Base-by-base conservation (phyloP, 2,888 invertebrate species). In the Neocrepidodera transversa region DNA sequence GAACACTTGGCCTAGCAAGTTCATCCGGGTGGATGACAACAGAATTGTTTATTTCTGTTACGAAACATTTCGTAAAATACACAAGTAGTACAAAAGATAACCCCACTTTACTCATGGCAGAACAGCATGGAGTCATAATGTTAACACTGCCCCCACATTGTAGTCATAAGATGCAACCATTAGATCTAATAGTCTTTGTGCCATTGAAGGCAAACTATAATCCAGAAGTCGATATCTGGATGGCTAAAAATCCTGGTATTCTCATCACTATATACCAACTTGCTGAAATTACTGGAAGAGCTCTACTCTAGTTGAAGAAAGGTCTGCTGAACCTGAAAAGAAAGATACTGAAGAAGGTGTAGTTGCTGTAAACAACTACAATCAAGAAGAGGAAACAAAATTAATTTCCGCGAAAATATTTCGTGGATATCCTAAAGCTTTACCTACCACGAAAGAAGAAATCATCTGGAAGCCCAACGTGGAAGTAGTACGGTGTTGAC, bases 401-500 rank as follows among this genome's bases (percentile, higher is more conserved):
- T 30, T 30, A 2, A 30, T 30, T 30, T 30, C 30, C n/a, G 5
- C 30, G n/a, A 30, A 13, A 50, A 50, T 50, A 50, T 50, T 50
- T 36, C 50, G 50, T 50, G 50, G 50, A 36, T 20, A 28, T 50
- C 36, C 36, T 20, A 36, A 36, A 36, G 36, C 50, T 50, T 18
- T 36, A 50, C n/a, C n/a, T n/a, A n/a, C 50, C 50, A 36, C 20
- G 50, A 36, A 50, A 50, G 20, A 50, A 50, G 36, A 50, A 50
- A 36, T 35, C 20, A 50, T 36, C 50, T 36, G 36, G 36, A 50
- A n/a, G 3, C 1, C 13, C 36, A 50, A 36, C 36, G 23, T 30
- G 30, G 30, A 30, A 30, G 30, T 6, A 30, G n/a, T n/a, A 30
- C 30, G 10, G 30, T 30, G 30, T 30, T 30, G n/a, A 30, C 30